Evolutionary conservation across 2,888 invertebrate species (phyloP).

Genomic region (Sarcophaga rosellei): DNA sequence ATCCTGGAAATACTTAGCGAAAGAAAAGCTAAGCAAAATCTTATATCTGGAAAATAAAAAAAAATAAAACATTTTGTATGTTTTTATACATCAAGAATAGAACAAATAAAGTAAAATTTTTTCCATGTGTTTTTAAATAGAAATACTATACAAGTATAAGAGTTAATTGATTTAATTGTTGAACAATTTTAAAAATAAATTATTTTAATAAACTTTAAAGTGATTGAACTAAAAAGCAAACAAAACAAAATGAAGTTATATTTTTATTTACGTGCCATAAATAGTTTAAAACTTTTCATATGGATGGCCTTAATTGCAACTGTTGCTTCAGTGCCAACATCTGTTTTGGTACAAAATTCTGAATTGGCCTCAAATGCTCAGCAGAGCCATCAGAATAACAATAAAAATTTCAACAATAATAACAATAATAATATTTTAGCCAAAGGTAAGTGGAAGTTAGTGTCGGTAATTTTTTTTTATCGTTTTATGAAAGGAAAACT

Average conservation of each 20-base stretch:
- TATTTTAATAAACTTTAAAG: conserved; percentile 1
- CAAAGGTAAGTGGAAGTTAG: conserved; percentile 64
- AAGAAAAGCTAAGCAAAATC: conserved; percentile 17
- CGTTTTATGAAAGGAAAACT: not conserved
- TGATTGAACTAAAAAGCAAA: not conserved
- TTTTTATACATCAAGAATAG: not conserved
- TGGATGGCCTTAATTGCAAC: conserved; percentile 73
- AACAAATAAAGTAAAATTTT: not conserved
- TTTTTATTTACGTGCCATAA: conserved; percentile 42
- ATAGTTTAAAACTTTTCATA: conserved; percentile 66
- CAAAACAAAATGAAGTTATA: conserved; percentile 44
- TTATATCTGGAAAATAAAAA: not conserved
- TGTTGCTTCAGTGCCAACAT: conserved; percentile 79
- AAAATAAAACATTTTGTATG: not conserved
- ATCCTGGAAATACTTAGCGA: conserved; percentile 48
- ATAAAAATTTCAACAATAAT: conserved; percentile 48
- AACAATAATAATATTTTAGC: conserved; percentile 60
- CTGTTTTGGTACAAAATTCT: conserved; percentile 79
- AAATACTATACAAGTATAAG: not conserved
- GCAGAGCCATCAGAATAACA: conserved; percentile 70
- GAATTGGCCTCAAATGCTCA: conserved; percentile 76
- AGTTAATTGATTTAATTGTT: not conserved
- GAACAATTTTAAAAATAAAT: not conserved
- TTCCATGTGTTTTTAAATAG: not conserved
- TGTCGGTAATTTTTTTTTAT: not conserved